Evolutionary conservation across 2,888 invertebrate species (phyloP), one percentile per base, ranked within the genome.

Genomic region (Brachynemurus nebulosus): DNA sequence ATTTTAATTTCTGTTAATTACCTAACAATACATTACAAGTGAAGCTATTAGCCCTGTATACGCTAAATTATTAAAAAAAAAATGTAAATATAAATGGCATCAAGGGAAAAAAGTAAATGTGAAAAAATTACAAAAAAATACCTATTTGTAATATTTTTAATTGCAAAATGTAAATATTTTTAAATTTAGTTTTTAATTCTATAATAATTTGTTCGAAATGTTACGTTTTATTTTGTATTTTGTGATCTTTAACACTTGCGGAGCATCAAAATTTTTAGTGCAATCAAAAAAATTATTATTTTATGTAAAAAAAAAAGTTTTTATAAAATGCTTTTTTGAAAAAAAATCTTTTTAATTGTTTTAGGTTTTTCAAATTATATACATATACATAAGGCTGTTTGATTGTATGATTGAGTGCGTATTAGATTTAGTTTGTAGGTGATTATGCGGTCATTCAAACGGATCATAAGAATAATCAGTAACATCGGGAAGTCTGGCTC

Each of bases 41-140:
- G 12, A 37, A 37, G 37, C 20, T 19, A 37, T 37, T 37, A 20
- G 37, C 37, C 37, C 7, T 20, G 37, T 37, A 37, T 37, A 37
- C 37, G 37, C 37, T 37, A n/a, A n/a, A n/a, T n/a, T n/a, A 20
- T 20, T 14, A 37, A 37, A 30, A 30, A 27, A 30, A 30, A 30
- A 6, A 23, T 30, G 14, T 30, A 12, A 12, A 14, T 30, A 30
- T 12, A 30, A 12, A 30, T 30, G 30, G 30, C 30, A 12, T 30
- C n/a, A 30, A 30, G 14, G 5, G 30, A 30, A 6, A 9, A 6
- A 30, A 14, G 30, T n/a, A 30, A 30, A 30, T 11, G 30, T 30
- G 30, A 30, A 14, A 30, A 30, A 30, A 12, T 30, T 30, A 12
- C n/a, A 30, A 30, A 30, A 30, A 27, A 4, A 27, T 27, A 4